phyloP scores from a whole-genome alignment of 1,140 invertebrate genomes.

The Drosophila eugracilis region DNA sequence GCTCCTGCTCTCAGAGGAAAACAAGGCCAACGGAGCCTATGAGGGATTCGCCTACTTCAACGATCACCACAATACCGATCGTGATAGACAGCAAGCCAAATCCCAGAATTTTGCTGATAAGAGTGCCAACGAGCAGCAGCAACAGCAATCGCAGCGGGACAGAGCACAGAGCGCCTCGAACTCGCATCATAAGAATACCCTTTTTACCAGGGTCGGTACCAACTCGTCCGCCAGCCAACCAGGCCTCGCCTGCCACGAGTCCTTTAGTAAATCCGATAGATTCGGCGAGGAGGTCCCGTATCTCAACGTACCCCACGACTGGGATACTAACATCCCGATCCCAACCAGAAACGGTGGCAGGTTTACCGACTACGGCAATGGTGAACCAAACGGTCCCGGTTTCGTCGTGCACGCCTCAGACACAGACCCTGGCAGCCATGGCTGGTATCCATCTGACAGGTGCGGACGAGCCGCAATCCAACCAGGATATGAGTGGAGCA shows the following conservation, averaged over 20 bases:
- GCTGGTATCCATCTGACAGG: slow-evolving; percentile 83
- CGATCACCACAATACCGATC: slow-evolving; percentile 65
- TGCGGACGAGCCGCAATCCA: slow-evolving; percentile 73
- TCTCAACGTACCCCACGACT: slow-evolving; percentile 49
- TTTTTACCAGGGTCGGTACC: slow-evolving; percentile 83
- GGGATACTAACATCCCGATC: slow-evolving; percentile 60
- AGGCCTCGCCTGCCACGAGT: slow-evolving; percentile 55
- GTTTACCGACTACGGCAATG: slow-evolving; percentile 46
- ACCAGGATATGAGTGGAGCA: slow-evolving; percentile 83
- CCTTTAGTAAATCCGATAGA: slow-evolving; percentile 65
- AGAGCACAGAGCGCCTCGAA: slow-evolving; percentile 73
- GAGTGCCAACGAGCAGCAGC: slow-evolving; percentile 52
- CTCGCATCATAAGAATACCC: slow-evolving; percentile 77
- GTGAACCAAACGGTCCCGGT: slow-evolving; percentile 74
- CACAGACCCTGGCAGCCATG: slow-evolving; percentile 76
- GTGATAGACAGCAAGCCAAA: slow-evolving; percentile 66
- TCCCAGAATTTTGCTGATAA: slow-evolving; percentile 75
- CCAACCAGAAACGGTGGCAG: slow-evolving; percentile 43
- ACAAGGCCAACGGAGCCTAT: slow-evolving; percentile 54
- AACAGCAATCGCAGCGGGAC: slow-evolving; percentile 47
- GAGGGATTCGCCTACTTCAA: slow-evolving; percentile 47
- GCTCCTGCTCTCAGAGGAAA: slow-evolving; percentile 64
- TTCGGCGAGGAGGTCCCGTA: slow-evolving; percentile 66
- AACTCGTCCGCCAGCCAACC: slow-evolving; percentile 67
- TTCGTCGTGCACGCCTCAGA: slow-evolving; percentile 63